Base-by-base conservation (phyloP, 2,888 invertebrate species). In the Cremastinae sp. region DNA sequence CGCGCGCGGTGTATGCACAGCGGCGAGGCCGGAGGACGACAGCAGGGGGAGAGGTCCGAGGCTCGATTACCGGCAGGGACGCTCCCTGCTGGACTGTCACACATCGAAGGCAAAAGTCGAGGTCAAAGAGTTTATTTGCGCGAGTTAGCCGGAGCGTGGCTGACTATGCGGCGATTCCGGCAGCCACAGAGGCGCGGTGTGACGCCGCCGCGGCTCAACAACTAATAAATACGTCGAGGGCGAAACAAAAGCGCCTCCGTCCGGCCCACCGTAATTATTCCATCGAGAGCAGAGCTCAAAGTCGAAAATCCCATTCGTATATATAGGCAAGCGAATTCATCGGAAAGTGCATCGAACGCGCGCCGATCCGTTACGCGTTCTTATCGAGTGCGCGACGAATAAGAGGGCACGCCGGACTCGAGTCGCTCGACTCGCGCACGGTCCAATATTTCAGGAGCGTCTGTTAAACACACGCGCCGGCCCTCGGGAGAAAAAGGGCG, bases 191-290 rank as follows among this genome's bases (percentile, higher is more conserved):
- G 69, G 73, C 61, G 64, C 49, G 69, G 69, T 65, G 69, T 65
- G 61, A 73, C 69, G 61, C 59, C 59, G 59, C 43, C 69, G 61
- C 59, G 53, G 59, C 43, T 73, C 54, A 73, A 65, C 76, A 69
- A 73, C 73, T 77, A 77, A 77, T 77, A 77, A 77, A 77, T 77
- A 77, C 65, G 61, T 73, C 54, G 61, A 28, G 68, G 38, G 49
- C 28, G 45, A 47, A 22, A 3, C n/a, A 47, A 53, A 9, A 14
- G 16, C 36, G 38, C 36, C 51, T 49, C 51, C 8, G 22, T n/a
- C n/a, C n/a, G 64, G 47, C 59, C 59, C 59, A 65, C 5, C 28
- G 58, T 76, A 72, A 76, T 76, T 76, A 72, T 72, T 69, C 72
- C 47, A 59, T 61, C 22, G 73, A 61, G 69, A 70, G 58, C 64